phyloP scores from a whole-genome alignment of 2,888 invertebrate genomes.

The Serripes groenlandicus region DNA sequence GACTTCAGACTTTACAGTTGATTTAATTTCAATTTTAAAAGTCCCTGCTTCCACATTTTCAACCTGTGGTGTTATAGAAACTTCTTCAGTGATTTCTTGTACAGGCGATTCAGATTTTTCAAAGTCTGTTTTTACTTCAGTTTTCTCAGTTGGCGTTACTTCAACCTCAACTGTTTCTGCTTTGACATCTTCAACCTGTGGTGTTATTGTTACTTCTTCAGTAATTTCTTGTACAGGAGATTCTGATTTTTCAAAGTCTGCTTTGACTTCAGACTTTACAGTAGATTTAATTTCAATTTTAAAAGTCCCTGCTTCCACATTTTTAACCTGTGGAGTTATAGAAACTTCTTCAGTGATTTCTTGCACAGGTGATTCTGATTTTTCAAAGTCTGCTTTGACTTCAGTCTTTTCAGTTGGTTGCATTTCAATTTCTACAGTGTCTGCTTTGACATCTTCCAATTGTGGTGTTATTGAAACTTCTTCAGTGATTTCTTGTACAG shows the following conservation, averaged over 20 bases:
- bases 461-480: too few relatives aligned
- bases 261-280: conserved; percentile 21
- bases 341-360: conserved; percentile 26
- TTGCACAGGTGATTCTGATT: conserved; percentile 8
- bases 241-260: conserved; percentile 22
- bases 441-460: too few relatives aligned
- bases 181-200: conserved; percentile 3
- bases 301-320: conserved; percentile 24
- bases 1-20: conserved; percentile 30
- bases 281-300: conserved; percentile 25
- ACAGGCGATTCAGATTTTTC: conserved; percentile 22
- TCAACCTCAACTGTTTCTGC: conserved; percentile 32
- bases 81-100: conserved; percentile 24
- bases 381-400: too few relatives aligned
- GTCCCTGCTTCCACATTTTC: conserved; percentile 37
- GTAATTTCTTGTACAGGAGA: conserved; percentile 12
- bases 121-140: conserved; percentile 3
- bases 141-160: conserved; percentile 19
- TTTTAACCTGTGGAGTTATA: conserved; percentile 10
- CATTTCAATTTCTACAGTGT: too few relatives aligned
- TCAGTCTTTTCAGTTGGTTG: too few relatives aligned
- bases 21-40: conserved; percentile 35
- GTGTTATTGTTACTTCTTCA: conserved; percentile 16
- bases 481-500: not conserved
- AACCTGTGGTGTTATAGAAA: conserved; percentile 17